phyloP scores from a whole-genome alignment of 2,797 vertebrate genomes.

The Hephaestus fuliginosus region DNA sequence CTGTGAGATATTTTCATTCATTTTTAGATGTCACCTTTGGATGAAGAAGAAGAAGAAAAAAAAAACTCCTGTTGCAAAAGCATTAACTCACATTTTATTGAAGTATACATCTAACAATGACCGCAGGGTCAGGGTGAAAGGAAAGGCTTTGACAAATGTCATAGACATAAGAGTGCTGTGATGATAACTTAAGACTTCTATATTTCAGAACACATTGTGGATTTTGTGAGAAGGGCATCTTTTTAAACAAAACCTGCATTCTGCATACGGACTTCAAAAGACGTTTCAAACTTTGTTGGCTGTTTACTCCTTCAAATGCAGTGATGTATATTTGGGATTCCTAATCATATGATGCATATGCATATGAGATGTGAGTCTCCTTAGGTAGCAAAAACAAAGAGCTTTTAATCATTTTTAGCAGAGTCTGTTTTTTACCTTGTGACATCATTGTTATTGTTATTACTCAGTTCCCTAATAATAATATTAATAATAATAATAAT shows the following conservation, averaged over 20 bases:
- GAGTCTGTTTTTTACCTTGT: background rate
- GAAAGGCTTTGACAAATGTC: constrained; percentile 23
- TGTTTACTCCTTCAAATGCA: background rate
- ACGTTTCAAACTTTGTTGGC: background rate
- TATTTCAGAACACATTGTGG: constrained; percentile 1
- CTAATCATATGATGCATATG: background rate
- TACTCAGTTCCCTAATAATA: too few species aligned
- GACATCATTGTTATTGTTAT: too few species aligned
- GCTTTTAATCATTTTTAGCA: background rate
- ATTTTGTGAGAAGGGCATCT: background rate
- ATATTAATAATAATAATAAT: too few species aligned
- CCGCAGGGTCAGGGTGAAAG: constrained; percentile 25
- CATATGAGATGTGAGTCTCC: background rate
- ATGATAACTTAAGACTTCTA: background rate
- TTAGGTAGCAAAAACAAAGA: too few species aligned
- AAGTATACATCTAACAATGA: constrained; percentile 48
- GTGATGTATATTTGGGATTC: background rate
- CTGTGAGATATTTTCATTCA: constrained; percentile 50
- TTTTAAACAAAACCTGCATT: constrained; percentile 2
- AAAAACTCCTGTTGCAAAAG: constrained; percentile 16
- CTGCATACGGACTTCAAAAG: background rate
- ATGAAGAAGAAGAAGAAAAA: constrained; percentile 10
- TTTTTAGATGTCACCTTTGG: constrained; percentile 46
- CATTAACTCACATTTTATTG: constrained; percentile 35
- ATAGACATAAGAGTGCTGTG: constrained; percentile 24